These are phyloP conservation scores for Actinia tenebrosa DNA, from an alignment of 64 coral and sea anemone species.

Conservation along the genomic window DNA sequence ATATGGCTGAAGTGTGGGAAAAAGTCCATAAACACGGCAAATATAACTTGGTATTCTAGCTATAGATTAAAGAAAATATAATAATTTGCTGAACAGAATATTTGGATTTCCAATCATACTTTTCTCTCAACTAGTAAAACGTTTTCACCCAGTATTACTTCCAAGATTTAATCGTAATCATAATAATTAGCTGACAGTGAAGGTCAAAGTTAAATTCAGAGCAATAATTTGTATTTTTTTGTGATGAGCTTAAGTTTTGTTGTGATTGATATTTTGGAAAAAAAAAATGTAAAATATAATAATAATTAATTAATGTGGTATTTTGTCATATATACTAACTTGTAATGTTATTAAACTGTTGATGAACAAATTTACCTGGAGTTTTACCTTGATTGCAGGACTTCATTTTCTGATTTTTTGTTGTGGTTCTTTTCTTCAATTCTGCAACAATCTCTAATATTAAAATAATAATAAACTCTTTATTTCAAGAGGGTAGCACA, in stretches of 20 bases:
- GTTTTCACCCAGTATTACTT: too few relatives aligned
- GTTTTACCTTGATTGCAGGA: too few relatives aligned
- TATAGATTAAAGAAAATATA: not conserved
- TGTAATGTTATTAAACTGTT: not conserved
- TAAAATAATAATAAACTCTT: too few relatives aligned
- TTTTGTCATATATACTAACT: not conserved
- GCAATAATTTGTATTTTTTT: slow-evolving; percentile 1
- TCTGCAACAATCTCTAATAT: too few relatives aligned
- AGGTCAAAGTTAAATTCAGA: not conserved
- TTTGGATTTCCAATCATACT: not conserved
- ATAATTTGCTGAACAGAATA: not conserved
- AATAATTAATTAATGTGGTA: not conserved
- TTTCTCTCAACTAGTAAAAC: too few relatives aligned
- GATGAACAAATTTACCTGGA: not conserved
- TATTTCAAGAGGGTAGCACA: too few relatives aligned
- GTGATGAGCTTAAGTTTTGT: slow-evolving; percentile 4
- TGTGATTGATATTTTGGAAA: not conserved
- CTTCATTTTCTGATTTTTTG: too few relatives aligned
- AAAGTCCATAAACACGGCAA: not conserved
- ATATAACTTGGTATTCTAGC: not conserved
- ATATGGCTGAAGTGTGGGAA: not conserved
- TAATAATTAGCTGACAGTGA: not conserved
- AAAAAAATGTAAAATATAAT: not conserved
- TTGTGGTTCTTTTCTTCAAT: too few relatives aligned
- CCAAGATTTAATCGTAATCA: not conserved